Percentiles rank a stretch among this genome's conserved stretches.
These are phyloP conservation scores for Exephanes ischioxanthus DNA, from an alignment of 2,888 invertebrate genomes.

Conservation along the genomic window DNA sequence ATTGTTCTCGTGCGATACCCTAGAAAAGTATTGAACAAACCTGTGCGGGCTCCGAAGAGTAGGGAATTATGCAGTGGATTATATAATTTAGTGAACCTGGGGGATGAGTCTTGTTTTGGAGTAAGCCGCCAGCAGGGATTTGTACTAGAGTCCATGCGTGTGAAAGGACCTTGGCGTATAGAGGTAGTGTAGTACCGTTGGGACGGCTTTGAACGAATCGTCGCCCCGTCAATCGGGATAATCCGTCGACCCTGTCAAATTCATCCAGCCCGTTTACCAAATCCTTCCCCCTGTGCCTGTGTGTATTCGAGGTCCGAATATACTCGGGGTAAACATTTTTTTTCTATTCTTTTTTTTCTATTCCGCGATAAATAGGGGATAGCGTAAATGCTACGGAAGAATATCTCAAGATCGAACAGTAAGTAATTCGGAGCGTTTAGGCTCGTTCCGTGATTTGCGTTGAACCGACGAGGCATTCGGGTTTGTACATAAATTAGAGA, in stretches of 20 bases:
- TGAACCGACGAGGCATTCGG: not conserved
- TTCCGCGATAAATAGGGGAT: not conserved
- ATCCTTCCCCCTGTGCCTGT: constrained; percentile 39
- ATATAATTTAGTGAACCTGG: constrained; percentile 50
- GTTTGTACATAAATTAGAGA: not conserved
- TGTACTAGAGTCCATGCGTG: constrained; percentile 5
- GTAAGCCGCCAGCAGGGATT: constrained; percentile 26
- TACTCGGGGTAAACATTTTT: not conserved
- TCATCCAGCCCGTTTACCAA: constrained; percentile 59
- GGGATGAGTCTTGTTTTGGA: constrained; percentile 44
- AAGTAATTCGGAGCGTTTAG: not conserved
- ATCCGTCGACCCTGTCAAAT: constrained; percentile 66
- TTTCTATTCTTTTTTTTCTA: not conserved
- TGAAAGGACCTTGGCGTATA: constrained; percentile 29
- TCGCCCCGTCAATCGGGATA: constrained; percentile 65
- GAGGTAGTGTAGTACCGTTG: constrained; percentile 16
- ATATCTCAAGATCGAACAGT: not conserved
- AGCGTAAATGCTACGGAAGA: not conserved
- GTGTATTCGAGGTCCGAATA: not conserved
- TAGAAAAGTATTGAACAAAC: not conserved
- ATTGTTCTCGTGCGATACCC: too few species aligned
- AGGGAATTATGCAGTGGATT: constrained; percentile 20
- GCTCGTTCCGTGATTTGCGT: not conserved
- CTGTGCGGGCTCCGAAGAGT: constrained; percentile 17
- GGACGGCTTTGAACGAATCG: constrained; percentile 65